phyloP scores from a whole-genome alignment of 92 coral and sea anemone genomes.

The Zoanthus sociatus region DNA sequence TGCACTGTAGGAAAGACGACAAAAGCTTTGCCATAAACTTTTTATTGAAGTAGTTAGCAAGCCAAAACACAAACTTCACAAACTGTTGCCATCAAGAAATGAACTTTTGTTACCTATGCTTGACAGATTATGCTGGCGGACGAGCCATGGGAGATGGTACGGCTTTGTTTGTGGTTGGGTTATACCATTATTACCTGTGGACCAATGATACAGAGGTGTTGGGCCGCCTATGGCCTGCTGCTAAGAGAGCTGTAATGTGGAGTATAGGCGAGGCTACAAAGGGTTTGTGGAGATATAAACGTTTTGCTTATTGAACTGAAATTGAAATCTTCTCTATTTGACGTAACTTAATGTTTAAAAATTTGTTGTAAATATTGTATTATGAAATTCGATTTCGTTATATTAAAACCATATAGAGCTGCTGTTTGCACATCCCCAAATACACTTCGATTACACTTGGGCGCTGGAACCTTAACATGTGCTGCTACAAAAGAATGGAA shows the following conservation, averaged over 20 bases:
- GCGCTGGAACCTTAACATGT: background rate
- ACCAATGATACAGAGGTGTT: slow-evolving; percentile 75
- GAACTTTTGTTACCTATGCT: background rate
- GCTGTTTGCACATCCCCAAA: background rate
- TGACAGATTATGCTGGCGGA: slow-evolving; percentile 86
- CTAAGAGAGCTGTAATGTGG: slow-evolving; percentile 85
- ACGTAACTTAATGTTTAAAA: too few relatives aligned
- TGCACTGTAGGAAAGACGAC: background rate
- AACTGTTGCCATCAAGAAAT: too few relatives aligned
- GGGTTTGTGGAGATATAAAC: slow-evolving; percentile 46
- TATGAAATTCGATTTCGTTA: too few relatives aligned
- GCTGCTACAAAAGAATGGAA: background rate
- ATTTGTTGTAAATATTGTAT: too few relatives aligned
- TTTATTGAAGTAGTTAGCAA: too few relatives aligned
- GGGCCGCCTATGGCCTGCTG: slow-evolving; percentile 80
- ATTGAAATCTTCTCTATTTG: too few relatives aligned
- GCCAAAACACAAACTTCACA: too few relatives aligned
- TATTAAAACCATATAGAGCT: background rate
- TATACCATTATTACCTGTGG: slow-evolving; percentile 86
- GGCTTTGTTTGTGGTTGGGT: slow-evolving; percentile 84
- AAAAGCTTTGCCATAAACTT: too few relatives aligned
- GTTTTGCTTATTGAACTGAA: too few relatives aligned
- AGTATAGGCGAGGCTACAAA: slow-evolving; percentile 77
- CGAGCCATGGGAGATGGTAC: slow-evolving; percentile 93
- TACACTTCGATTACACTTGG: background rate